Conservation (phyloP, 2,888 invertebrate species). For the Watsonalla binaria region DNA sequence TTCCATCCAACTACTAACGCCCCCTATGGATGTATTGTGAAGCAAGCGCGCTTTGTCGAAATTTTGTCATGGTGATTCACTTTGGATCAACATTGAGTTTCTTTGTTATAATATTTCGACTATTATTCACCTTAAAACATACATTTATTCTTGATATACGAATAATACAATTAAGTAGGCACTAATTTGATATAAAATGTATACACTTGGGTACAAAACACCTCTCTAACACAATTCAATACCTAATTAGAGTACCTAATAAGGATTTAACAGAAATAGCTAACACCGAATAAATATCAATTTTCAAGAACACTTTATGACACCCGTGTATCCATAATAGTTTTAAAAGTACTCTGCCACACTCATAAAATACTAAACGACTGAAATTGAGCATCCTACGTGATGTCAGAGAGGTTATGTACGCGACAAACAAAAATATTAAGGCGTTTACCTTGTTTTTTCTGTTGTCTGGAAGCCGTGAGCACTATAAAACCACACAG, state of each 20-base stretch:
- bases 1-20: constrained; percentile 42
- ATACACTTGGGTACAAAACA: too few relatives aligned
- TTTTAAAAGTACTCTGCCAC: constrained; percentile 17
- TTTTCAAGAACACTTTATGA: not conserved
- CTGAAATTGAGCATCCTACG: constrained; percentile 60
- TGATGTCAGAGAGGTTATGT: constrained; percentile 74
- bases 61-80: constrained; percentile 69
- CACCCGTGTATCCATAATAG: not conserved
- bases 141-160: too few relatives aligned
- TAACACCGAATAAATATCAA: not conserved
- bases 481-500: constrained; percentile 67
- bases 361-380: constrained; percentile 35
- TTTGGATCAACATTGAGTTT: constrained; percentile 23
- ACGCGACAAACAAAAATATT: constrained; percentile 76
- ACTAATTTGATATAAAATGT: too few relatives aligned
- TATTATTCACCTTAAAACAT: not conserved
- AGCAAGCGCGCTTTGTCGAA: constrained; percentile 62
- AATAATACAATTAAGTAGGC: too few relatives aligned
- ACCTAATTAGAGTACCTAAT: not conserved
- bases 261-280: not conserved
- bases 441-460: constrained; percentile 76
- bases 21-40: constrained; percentile 49
- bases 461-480: constrained; percentile 55
- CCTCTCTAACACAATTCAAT: not conserved
- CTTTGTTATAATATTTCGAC: constrained; percentile 1